Conservation (phyloP, 35 echinoderm and acorn worm genomes). For the Chiridota heheva region DNA sequence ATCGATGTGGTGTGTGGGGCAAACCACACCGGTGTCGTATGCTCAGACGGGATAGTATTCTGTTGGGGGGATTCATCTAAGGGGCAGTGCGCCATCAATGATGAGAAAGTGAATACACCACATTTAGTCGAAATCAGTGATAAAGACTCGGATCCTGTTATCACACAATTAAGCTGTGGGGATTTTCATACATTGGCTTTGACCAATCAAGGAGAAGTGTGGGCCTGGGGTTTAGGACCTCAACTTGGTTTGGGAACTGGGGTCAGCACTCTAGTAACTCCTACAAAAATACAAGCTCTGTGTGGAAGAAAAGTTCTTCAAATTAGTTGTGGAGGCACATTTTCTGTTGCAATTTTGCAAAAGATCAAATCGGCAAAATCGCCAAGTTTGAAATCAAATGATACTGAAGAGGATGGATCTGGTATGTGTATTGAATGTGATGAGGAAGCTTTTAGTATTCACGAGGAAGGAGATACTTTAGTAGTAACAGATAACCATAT, state of each 20-base stretch:
- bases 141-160: constrained; percentile 65
- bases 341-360: constrained; percentile 79
- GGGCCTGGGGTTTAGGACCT: constrained; percentile 90
- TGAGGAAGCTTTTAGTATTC: constrained; percentile 70
- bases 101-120: constrained; percentile 75
- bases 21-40: constrained; percentile 95
- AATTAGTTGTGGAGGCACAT: constrained; percentile 70
- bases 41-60: constrained; percentile 96
- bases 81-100: constrained; percentile 76
- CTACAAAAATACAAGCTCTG: constrained; percentile 73
- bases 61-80: constrained; percentile 90
- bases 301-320: constrained; percentile 81
- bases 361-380: constrained; percentile 65
- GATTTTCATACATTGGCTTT: constrained; percentile 87
- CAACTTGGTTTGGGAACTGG: constrained; percentile 89
- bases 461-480: constrained; percentile 87
- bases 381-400: constrained; percentile 47
- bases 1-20: constrained; percentile 86
- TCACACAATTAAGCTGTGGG: constrained; percentile 87
- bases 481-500: constrained; percentile 85
- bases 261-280: constrained; percentile 63
- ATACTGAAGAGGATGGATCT: constrained; percentile 70
- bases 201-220: constrained; percentile 79
- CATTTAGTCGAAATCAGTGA: constrained; percentile 75
- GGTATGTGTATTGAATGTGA: constrained; percentile 53